These are phyloP conservation scores for Apteryx mantelli DNA, from an alignment of 2,113 vertebrate species.

Conservation along the genomic window DNA sequence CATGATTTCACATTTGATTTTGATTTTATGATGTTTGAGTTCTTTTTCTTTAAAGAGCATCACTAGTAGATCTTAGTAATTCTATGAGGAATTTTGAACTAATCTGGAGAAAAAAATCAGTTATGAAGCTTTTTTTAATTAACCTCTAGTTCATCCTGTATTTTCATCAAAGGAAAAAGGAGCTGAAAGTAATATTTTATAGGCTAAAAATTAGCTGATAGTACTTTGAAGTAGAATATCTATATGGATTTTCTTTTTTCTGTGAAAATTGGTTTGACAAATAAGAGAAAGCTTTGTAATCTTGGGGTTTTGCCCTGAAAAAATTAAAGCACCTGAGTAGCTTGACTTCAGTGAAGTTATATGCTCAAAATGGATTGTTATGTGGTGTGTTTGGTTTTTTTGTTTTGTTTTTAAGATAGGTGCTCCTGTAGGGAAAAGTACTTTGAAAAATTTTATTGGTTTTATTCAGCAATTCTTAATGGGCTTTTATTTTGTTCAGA, in stretches of 20 bases:
- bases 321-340: neutral
- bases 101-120: neutral
- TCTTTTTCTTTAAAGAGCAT: neutral
- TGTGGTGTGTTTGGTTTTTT: no score
- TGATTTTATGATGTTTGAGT: neutral
- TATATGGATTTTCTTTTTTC: neutral
- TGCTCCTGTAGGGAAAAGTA: neutral
- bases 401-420: neutral
- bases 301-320: neutral
- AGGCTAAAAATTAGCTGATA: neutral
- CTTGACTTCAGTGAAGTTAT: neutral
- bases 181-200: neutral
- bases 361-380: neutral
- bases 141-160: neutral
- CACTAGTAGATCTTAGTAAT: neutral
- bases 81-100: neutral
- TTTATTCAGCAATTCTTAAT: neutral
- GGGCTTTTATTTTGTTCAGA: conserved; percentile 1
- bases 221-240: neutral
- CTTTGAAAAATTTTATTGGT: neutral
- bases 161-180: neutral
- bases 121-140: neutral
- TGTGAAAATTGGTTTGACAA: neutral
- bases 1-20: neutral
- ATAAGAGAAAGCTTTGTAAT: neutral